Evolutionary conservation across 1,140 invertebrate genomes (phyloP).

Genomic region (Scaptomyza pallida): DNA sequence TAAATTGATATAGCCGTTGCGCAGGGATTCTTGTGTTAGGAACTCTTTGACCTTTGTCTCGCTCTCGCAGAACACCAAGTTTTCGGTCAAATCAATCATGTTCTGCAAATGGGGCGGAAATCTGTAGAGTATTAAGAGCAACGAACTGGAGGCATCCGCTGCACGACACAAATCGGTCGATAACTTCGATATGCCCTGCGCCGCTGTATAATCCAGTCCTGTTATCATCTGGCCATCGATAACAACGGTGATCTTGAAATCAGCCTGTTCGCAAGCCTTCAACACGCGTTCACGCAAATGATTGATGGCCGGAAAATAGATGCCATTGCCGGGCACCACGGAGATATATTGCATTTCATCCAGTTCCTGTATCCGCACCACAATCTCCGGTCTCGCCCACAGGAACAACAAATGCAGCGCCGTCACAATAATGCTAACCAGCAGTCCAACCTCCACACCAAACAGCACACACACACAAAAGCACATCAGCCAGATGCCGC

Average conservation of each 20-base stretch:
- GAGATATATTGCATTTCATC: conserved; percentile 85
- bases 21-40: conserved; percentile 75
- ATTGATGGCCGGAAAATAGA: conserved; percentile 88
- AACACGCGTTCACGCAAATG: conserved; percentile 85
- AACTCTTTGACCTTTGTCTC: conserved; percentile 71
- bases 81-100: conserved; percentile 71
- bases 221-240: conserved; percentile 87
- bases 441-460: conserved; percentile 94
- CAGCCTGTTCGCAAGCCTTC: conserved; percentile 84
- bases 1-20: conserved; percentile 76
- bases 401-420: conserved; percentile 92
- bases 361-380: conserved; percentile 86
- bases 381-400: conserved; percentile 90
- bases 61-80: conserved; percentile 74
- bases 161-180: conserved; percentile 67
- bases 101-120: conserved; percentile 61
- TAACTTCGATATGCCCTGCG: conserved; percentile 78
- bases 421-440: conserved; percentile 93
- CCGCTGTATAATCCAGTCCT: conserved; percentile 87
- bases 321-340: conserved; percentile 86
- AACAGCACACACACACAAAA: conserved; percentile 91
- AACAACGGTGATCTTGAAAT: conserved; percentile 85
- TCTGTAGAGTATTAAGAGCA: conserved; percentile 66
- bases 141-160: conserved; percentile 55
- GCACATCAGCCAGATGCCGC: conserved; percentile 89